Base-by-base conservation (phyloP, 2,888 invertebrate genomes). In the Lymantria dispar region DNA sequence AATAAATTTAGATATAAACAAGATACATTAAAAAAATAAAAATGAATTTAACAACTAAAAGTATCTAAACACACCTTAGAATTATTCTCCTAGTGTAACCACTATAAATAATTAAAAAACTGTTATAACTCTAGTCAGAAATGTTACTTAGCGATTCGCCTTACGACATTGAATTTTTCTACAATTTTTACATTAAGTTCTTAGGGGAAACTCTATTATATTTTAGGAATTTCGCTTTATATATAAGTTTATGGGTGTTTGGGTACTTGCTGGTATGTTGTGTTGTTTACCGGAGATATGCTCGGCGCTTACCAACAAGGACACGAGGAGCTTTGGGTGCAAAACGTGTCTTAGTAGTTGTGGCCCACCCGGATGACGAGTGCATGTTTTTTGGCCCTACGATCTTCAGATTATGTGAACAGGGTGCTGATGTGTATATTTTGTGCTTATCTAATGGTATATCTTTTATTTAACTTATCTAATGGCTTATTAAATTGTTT, bases 301-400 rank as follows among this genome's bases (percentile, higher is more conserved):
- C 81, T 33, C 86, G 92, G 73, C 85, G 90, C 31, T 64, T 90
- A 33, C 80, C 92, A 41, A 87, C 87, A 0, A 84, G 93, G 61
- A 87, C 85, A 50, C 85, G 88, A 33, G 92, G 91, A 30, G 86
- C 93, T 11, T 83, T 92, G 37, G 80, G 91, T 40, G 88, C 92
- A 1, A 89, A 87, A 57, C 88, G 96, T 64, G 93, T 97, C 41
- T 85, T 99, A 31, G 80, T 99, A 47, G 95, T 99, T 1, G 96
- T 94, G 41, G 98, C 99, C 15, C 99, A 99, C 91, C 99, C 99
- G 12, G 99, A 99, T 83, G 99, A 99, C 81, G 99, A 99, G 82
- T 97, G 97, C 68, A 99, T 99, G 99, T 99, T 99, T 84, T 99
- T 99, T 83, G 97, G 98, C 0, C 99, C 99, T 13, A 94, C 96